Evolutionary conservation across 1,140 invertebrate genomes (phyloP), one percentile per base, ranked within the genome.

Genomic region (Drosophila insularis): DNA sequence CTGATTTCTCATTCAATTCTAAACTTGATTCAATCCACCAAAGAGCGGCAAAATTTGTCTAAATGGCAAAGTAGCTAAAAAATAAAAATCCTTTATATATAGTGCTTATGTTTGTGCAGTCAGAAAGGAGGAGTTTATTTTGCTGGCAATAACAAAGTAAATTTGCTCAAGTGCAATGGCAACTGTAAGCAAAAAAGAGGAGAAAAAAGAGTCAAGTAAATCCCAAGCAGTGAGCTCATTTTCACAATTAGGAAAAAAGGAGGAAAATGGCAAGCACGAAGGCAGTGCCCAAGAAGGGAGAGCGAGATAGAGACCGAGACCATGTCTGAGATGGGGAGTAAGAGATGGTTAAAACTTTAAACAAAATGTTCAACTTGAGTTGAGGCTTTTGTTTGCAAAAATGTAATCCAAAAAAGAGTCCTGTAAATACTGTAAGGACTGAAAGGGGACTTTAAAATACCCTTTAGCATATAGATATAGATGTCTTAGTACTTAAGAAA

Each of bases 151-250:
- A 86, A 87, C 82, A 79, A 81, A 89, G 84, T 87, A 81, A 87
- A 81, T 84, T 87, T 85, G 81, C 82, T 87, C 79, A 74, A 87
- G 84, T 87, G 82, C 82, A 87, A 87, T 82, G 76, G 75, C 82
- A 89, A 87, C 80, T 87, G 82, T 87, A 80, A 68, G 73, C 64
- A 37, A 61, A 58, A 77, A 71, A 11, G 35, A 13, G 11, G 54
- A 71, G 73, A 70, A 74, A 69, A 69, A 67, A 82, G 17, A 69
- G 65, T 76, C 65, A 78, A 82, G 82, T 86, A 87, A 86, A 50
- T 50, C 81, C 71, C 82, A 68, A 60, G 61, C 40, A 63, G 40
- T 46, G 64, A 68, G 61, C 69, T 72, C 69, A 73, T 80, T 80
- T 76, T 63, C 67, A 84, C 82, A 87, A 87, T 87, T 87, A 89